These are phyloP conservation scores for Parauchenoglanis ngamensis DNA, from an alignment of 2,797 vertebrate species.

Conservation along the genomic window DNA sequence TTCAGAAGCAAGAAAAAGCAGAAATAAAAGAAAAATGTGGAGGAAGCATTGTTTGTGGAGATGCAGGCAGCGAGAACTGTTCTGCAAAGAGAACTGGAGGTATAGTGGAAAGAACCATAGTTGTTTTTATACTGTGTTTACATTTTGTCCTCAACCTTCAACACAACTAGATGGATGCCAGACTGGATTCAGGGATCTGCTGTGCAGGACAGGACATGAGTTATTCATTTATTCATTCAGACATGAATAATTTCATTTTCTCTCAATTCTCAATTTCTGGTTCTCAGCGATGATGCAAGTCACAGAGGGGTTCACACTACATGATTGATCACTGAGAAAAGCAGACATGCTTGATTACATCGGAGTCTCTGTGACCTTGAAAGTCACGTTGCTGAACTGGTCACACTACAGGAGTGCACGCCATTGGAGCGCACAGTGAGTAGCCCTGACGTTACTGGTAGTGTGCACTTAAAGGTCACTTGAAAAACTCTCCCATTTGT, in stretches of 20 bases:
- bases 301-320: background rate
- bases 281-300: background rate
- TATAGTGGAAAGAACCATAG: background rate
- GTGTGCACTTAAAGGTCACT: background rate
- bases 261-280: background rate
- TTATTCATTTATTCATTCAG: no score
- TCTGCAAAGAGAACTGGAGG: background rate
- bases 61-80: no score
- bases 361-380: background rate
- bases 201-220: background rate
- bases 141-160: background rate
- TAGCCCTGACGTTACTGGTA: background rate
- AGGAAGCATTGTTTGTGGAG: background rate
- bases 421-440: background rate
- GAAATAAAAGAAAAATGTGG: background rate
- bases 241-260: no score
- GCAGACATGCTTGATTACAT: background rate
- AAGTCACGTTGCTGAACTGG: background rate
- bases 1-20: background rate
- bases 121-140: background rate
- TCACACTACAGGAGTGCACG: background rate
- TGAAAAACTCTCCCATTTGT: conserved; percentile 8
- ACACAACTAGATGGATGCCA: background rate
- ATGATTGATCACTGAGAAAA: background rate
- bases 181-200: background rate